Base-by-base conservation (phyloP, 2,113 vertebrate genomes). In the Corythoichthys intestinalis region DNA sequence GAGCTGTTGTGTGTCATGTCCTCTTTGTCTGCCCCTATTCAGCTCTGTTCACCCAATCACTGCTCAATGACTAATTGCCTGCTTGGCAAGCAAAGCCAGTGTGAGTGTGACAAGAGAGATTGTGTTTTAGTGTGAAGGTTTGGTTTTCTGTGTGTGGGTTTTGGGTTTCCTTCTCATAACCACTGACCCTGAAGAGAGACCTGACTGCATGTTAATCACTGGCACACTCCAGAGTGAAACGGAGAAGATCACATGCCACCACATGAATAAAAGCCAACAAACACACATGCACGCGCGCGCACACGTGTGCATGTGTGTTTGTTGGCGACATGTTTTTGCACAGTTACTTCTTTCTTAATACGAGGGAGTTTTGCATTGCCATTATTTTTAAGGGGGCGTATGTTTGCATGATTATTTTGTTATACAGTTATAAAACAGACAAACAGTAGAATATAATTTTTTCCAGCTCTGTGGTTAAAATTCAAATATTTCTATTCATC, bases 31-130 rank as follows among this genome's bases (percentile, higher is more conserved):
- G 85, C 76, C 81, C 77, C 85, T 80, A 89, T 91, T 92, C 88
- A 91, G 87, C 85, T 86, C 77, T 66, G 83, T 77, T 90, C 89
- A 86, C 83, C 90, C 89, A 90, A 91, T 91, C 89, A 88, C 85
- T 86, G 87, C 83, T 90, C 89, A 91, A 90, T 87, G 87, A 90
- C 89, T 91, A 92, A 92, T 91, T 91, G 88, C 83, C 87, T 90
- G 84, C 85, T 89, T 88, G 88, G 86, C 85, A 87, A 84, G 82
- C 79, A 83, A 71, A 82, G 74, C 77, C 65, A 65, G 57, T 69
- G 65, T 50, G 74, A 5, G 70, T 68, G 69, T 69, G 77, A 71
- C 34, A 39, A 60, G 63, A 63, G 39, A 70, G 38, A 41, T 52
- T 38, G 76, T 69, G 64, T 67, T 69, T 71, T 66, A 66, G 71